These are phyloP conservation scores for Hemitrygon akajei DNA, from an alignment of 2,797 vertebrate species.

Conservation along the genomic window DNA sequence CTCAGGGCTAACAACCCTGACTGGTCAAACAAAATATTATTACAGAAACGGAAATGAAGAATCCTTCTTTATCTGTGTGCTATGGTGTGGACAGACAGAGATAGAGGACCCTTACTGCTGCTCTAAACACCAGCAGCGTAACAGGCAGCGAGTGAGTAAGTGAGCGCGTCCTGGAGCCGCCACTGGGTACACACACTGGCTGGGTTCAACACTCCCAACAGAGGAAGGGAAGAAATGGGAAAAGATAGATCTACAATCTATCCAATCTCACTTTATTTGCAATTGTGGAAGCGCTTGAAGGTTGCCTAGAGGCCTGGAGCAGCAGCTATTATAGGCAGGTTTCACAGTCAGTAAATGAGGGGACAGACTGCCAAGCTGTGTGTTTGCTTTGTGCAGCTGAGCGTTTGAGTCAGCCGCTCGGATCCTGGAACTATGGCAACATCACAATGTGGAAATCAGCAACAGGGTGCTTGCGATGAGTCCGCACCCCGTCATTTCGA, in stretches of 20 bases:
- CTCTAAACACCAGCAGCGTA: too few relatives aligned
- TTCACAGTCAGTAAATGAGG: not conserved
- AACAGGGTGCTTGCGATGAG: constrained; percentile 8
- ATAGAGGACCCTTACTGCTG: too few relatives aligned
- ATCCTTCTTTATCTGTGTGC: too few relatives aligned
- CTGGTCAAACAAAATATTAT: too few relatives aligned
- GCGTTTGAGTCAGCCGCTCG: not conserved
- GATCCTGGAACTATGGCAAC: constrained; percentile 26
- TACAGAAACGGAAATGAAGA: too few relatives aligned
- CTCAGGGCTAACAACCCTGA: too few relatives aligned
- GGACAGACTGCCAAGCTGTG: not conserved
- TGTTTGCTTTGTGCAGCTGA: constrained; percentile 5
- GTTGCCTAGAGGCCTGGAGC: not conserved
- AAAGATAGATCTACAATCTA: not conserved
- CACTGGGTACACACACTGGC: too few relatives aligned
- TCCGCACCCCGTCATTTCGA: constrained; percentile 1
- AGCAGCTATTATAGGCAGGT: not conserved
- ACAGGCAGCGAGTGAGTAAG: too few relatives aligned
- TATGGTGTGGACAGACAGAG: too few relatives aligned
- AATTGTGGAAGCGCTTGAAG: not conserved
- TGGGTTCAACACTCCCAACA: not conserved
- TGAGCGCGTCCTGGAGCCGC: too few relatives aligned
- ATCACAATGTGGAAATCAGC: constrained; percentile 28
- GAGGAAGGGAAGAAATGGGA: not conserved
- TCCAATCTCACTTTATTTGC: not conserved